Base-by-base conservation (phyloP, 2,888 invertebrate genomes). In the Phragmatobia fuliginosa region DNA sequence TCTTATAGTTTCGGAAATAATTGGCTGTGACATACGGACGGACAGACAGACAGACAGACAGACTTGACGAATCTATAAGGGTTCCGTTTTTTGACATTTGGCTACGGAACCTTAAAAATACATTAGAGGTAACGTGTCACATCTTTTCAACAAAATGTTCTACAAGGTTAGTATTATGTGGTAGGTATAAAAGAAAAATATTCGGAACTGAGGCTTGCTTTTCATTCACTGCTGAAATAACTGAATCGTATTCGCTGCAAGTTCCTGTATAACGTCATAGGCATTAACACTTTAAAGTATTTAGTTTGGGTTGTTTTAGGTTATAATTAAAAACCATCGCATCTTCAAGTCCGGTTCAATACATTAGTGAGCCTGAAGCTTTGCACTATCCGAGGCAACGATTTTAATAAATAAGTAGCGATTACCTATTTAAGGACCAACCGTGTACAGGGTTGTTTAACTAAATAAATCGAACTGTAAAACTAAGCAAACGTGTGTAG, bases 371-470 rank as follows among this genome's bases (percentile, higher is more conserved):
- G 38, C 14, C n/a, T 45, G 31, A 45, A 70, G 62, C 38, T 56
- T 66, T 45, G 21, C 33, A 21, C 45, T 62, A 45, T 58, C 62
- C 21, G 45, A 70, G 58, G 66, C 41, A 66, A 56, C 32, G 66
- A 67, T 58, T 70, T 70, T 66, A 66, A 70, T 70, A 70, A 66
- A 66, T 70, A 66, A 66, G 45, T 58, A 66, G 66, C 41, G 62
- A 62, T 66, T 66, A 45, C 45, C 60, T 28, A 62, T 70, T 70
- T 66, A 62, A 66, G 58, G 62, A 70, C 58, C 58, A 66, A 45
- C 45, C 66, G 56, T 45, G 66, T 66, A 25, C 58, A 32, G 28
- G 33, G 45, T 62, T 65, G 56, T 38, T 66, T 58, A 28, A 66
- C 70, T 66, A 70, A 62, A 70, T 70, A 70, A 66, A 66, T 62